Evolutionary conservation across 2,113 vertebrate species (phyloP), one percentile per base, ranked within the genome.

Genomic region (Promerops cafer): DNA sequence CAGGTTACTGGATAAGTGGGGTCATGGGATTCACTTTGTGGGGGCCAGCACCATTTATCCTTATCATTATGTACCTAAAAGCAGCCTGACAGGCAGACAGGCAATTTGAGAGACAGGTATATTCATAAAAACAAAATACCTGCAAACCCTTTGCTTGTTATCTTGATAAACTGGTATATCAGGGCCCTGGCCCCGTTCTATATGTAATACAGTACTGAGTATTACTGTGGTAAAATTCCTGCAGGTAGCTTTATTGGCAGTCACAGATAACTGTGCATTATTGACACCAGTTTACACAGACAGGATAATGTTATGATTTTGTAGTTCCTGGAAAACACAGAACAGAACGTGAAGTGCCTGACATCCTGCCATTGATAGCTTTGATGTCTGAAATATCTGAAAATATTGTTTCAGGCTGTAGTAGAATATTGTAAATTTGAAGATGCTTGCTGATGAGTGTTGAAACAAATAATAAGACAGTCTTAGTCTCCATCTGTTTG

Each of bases 141-240:
- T 49, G 53, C 37, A 60, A 60, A 15, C 24, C 6, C 7, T 56
- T 15, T 50, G 28, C 49, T 94, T 75, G 27, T 57, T 47, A 5
- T 7, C 3, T 61, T 37, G 66, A 24, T 68, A 35, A 57, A 37
- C 11, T 52, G 65, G 56, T 59, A 0, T 18, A 13, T 52, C 9
- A 7, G 49, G 44, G 44, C 77, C 53, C 49, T 39, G 31, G 54
- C 37, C 59, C 31, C 2, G 1, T 17, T 44, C 42, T 49, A 1
- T 7, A 0, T 6, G 47, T 37, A 3, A 27, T 3, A 2, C 10
- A 39, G 33, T 13, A 4, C 31, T 11, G 16, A 21, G 18, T 20
- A 3, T 35, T 22, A 3, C 50, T 77, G 80, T 5, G 3, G 17
- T 28, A 26, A 27, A 49, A 49, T 60, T 27, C 2, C 37, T 79